Evolutionary conservation across 2,888 invertebrate species (phyloP), one percentile per base, ranked within the genome.

Genomic region (Mallateleia sp.): DNA sequence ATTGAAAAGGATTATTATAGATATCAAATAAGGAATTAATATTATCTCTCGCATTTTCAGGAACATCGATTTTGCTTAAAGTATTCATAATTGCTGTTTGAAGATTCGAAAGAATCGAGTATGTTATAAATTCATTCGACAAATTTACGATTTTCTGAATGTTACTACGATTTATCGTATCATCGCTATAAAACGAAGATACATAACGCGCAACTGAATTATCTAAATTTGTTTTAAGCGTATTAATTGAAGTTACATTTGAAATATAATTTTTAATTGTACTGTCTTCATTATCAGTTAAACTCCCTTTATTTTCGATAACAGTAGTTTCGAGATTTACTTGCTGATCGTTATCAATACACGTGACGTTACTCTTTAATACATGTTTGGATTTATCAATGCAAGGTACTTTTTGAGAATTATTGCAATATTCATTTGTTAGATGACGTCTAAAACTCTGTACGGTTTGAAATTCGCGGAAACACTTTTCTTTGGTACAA

Each of bases 131-230:
- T n/a, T 62, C 24, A 20, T 14, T 20, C 15, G 38, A n/a, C 22
- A 22, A 20, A 20, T 64, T 42, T 2, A 64, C 22, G 7, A 64
- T 75, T 75, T 15, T 47, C 22, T 62, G 32, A 15, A 67, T 52
- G 20, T 67, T 50, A 20, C 18, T 50, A 42, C 69, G 52, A 54
- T 69, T 2, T 60, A 60, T 38, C 22, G 60, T 60, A 60, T 60
- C 24, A 34, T 60, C 38, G 20, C 11, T 60, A 18, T 47, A 47
- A 47, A 47, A 47, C 18, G 20, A 20, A 2, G 47, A 47, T 47
- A 47, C 47, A 18, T 47, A 47, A 15, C 9, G 3, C 18, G 47
- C 47, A 18, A 18, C 18, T 47, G 47, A 47, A 5, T 47, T 2
- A 7, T 47, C 5, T 20, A 47, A 20, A 47, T 2, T 47, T 15